phyloP scores from a whole-genome alignment of 1,140 invertebrate genomes.

The Eubasilissa regina region DNA sequence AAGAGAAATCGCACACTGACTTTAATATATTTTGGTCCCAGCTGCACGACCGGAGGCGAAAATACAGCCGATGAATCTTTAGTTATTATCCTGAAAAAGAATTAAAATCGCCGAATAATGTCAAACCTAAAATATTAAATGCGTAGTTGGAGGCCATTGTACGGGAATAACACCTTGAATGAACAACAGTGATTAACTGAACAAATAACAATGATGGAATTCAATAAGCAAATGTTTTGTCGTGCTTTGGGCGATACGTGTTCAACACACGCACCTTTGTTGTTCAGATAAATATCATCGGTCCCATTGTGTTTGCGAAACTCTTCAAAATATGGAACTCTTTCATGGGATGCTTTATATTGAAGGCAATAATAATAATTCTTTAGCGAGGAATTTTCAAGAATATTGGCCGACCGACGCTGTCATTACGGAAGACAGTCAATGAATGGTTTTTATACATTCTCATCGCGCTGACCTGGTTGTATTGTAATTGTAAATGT shows the following conservation, averaged over 20 bases:
- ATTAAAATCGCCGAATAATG: conserved; percentile 40
- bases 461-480: no score
- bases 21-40: conserved; percentile 8
- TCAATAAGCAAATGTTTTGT: conserved; percentile 40
- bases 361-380: not conserved
- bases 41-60: conserved; percentile 9
- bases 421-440: conserved; percentile 4
- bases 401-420: not conserved
- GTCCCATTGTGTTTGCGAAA: conserved; percentile 40
- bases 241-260: conserved; percentile 17
- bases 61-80: not conserved
- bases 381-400: not conserved
- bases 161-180: conserved; percentile 39
- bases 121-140: conserved; percentile 40
- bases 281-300: conserved; percentile 40
- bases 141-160: conserved; percentile 3
- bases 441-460: not conserved
- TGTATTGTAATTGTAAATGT: no score
- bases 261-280: conserved; percentile 29
- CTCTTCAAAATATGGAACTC: conserved; percentile 34
- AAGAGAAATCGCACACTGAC: not conserved
- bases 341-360: conserved; percentile 17
- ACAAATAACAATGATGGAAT: conserved; percentile 44
- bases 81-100: not conserved
- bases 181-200: conserved; percentile 47